Percentiles rank a stretch among this genome's conserved stretches.
phyloP scores from a whole-genome alignment of 2,797 vertebrate species.

The Astyanax mexicanus region DNA sequence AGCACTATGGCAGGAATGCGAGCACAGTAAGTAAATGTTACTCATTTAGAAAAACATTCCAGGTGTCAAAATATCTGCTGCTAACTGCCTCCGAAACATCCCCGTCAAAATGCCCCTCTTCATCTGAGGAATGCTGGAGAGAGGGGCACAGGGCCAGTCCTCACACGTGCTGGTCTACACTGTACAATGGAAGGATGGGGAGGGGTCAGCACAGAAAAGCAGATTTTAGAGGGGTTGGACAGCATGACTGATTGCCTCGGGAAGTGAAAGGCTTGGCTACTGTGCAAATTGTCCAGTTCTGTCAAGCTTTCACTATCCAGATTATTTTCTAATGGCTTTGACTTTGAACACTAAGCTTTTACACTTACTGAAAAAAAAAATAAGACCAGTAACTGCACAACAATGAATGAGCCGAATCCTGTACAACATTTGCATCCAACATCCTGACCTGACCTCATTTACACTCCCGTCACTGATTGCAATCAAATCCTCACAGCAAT shows the following conservation, averaged over 20 bases:
- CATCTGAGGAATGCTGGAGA: conserved; percentile 36
- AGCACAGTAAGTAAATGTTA: conserved; percentile 62
- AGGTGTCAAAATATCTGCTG: conserved; percentile 64
- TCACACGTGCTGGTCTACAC: conserved; percentile 10
- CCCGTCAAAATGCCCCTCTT: conserved; percentile 21
- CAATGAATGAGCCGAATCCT: too few species aligned
- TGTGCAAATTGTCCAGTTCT: not conserved
- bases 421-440: too few species aligned
- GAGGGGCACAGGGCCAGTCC: conserved; percentile 17
- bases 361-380: too few species aligned
- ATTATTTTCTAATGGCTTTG: not conserved
- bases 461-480: too few species aligned
- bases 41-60: conserved; percentile 71
- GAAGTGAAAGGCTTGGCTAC: not conserved
- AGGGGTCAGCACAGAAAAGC: not conserved
- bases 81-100: not conserved
- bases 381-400: too few species aligned
- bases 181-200: not conserved
- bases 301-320: not conserved
- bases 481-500: too few species aligned
- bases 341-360: too few species aligned
- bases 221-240: not conserved
- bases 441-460: too few species aligned
- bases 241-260: not conserved
- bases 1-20: conserved; percentile 61